Percentiles rank a stretch among this genome's conserved stretches.
These are phyloP conservation scores for Metaphire vulgaris DNA, from an alignment of 1,140 invertebrate species.

Conservation along the genomic window DNA sequence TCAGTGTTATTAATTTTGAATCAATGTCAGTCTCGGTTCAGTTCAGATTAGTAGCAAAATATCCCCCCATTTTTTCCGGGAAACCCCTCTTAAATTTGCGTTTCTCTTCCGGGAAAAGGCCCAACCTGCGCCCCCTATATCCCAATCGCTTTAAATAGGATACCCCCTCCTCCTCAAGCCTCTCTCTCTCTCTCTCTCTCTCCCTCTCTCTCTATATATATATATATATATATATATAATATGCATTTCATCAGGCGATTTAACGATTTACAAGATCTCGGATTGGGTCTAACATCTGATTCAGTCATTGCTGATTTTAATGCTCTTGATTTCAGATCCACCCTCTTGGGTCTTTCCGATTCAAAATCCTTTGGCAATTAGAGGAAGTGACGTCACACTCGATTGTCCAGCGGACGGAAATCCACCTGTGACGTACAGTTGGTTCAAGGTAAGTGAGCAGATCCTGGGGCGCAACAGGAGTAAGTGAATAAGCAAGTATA, in stretches of 20 bases:
- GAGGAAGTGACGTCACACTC: constrained; percentile 15
- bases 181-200: neutral
- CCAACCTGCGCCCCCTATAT: no score
- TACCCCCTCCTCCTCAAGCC: neutral
- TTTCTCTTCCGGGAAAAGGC: no score
- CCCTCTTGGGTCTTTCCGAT: constrained; percentile 8
- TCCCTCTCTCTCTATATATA: no score
- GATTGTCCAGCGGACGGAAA: constrained; percentile 14
- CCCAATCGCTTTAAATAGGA: neutral
- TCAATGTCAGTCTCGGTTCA: no score
- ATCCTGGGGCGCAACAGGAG: no score
- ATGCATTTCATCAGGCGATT: no score
- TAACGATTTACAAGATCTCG: neutral
- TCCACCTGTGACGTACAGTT: constrained; percentile 18
- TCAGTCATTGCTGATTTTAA: neutral
- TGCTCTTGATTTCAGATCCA: constrained; percentile 18
- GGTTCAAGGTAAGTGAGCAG: constrained; percentile 23
- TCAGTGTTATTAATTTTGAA: no score
- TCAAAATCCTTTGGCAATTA: neutral
- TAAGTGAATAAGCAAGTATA: no score
- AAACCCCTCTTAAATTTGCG: no score
- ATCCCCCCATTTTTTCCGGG: no score
- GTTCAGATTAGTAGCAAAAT: no score
- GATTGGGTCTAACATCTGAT: neutral
- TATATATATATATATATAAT: no score